Evolutionary conservation across 2,113 vertebrate genomes (phyloP).

Genomic region (Motacilla tschutschensis): DNA sequence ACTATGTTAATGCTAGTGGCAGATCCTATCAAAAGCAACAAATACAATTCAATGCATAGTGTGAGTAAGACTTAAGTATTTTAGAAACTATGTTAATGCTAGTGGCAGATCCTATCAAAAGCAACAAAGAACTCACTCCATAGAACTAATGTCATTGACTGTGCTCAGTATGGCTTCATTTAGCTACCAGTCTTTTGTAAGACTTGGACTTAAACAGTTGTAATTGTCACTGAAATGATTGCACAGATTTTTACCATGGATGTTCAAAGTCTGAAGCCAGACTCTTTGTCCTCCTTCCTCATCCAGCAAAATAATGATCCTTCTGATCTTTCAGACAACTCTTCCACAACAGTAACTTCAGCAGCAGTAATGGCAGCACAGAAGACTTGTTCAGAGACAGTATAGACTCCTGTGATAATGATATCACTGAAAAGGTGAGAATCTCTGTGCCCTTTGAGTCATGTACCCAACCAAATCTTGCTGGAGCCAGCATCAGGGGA

Average conservation of each 20-base stretch:
- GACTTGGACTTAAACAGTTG: neutral
- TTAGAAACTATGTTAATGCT: neutral
- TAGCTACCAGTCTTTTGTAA: neutral
- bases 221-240: slow-evolving; percentile 3
- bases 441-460: neutral
- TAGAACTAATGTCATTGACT: neutral
- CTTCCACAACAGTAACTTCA: slow-evolving; percentile 94
- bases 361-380: slow-evolving; percentile 95
- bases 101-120: neutral
- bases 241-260: neutral
- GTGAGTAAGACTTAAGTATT: neutral
- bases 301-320: slow-evolving; percentile 58
- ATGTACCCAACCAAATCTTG: neutral
- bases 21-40: neutral
- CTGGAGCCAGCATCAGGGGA: neutral
- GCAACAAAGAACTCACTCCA: neutral
- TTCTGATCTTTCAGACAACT: slow-evolving; percentile 82
- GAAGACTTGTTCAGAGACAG: slow-evolving; percentile 95
- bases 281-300: slow-evolving; percentile 3
- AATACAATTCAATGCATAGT: neutral
- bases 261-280: neutral
- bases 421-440: slow-evolving; percentile 93
- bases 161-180: slow-evolving; percentile 24
- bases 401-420: slow-evolving; percentile 92
- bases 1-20: neutral